Conservation (phyloP, 2,113 vertebrate species). For the Etia nguti region DNA sequence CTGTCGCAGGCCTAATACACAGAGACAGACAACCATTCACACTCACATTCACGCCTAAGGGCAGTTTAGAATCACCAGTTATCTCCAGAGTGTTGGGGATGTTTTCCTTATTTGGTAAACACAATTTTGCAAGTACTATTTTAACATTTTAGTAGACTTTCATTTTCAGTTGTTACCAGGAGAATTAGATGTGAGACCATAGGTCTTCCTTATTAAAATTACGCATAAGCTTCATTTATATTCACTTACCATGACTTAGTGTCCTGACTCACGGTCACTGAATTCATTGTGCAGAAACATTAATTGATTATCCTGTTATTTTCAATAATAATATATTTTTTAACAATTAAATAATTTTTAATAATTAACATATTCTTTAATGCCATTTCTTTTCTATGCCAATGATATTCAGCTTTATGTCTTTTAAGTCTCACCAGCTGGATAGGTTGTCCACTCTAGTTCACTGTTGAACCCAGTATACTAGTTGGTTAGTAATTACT, state of each 20-base stretch:
- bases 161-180: not conserved
- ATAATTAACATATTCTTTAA: not conserved
- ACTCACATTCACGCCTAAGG: not conserved
- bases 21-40: not conserved
- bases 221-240: not conserved
- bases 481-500: not conserved
- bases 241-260: not conserved
- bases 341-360: not conserved
- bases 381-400: not conserved
- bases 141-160: not conserved
- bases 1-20: not conserved
- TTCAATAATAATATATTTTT: not conserved
- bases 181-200: not conserved
- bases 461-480: not conserved
- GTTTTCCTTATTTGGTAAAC: not conserved
- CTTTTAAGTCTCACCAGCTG: not conserved
- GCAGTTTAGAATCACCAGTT: not conserved
- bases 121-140: not conserved
- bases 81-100: not conserved
- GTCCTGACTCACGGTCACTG: accelerated
- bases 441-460: not conserved
- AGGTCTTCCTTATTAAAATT: not conserved
- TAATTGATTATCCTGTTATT: not conserved
- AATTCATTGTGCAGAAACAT: not conserved
- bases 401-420: accelerated